Base-by-base conservation (phyloP, 1,140 invertebrate genomes). In the Solenopsis fugax region DNA sequence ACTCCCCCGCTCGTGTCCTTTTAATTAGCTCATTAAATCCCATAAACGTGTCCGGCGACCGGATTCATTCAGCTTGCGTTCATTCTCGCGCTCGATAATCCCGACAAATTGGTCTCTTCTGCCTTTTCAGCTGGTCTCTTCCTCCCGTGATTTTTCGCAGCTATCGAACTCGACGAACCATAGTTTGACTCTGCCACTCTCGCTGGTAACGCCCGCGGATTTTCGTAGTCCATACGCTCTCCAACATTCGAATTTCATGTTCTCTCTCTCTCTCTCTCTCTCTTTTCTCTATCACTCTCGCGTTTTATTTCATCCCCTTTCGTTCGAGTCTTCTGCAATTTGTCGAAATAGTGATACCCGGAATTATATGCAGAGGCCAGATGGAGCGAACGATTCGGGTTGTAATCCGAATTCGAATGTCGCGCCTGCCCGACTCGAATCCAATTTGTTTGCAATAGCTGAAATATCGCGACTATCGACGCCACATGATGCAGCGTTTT, bases 1-100 rank as follows among this genome's bases (percentile, higher is more conserved):
- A 82, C 86, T 81, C 71, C 54, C 41, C 86, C 78, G 67, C 82
- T 77, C 67, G 60, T 85, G 54, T 71, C 62, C 75, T 82, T 77
- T 89, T 92, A 92, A 92, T 92, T 92, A 92, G 91, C 89, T 92
- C 90, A 92, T 92, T 92, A 92, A 92, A 91, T 89, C 81, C 69
- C 62, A 62, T 90, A 88, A 92, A 92, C 87, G 86, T 87, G 62
- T 76, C 65, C 75, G 84, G 64, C 81, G 71, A 85, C 64, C 65
- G 71, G 48, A 86, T 71, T 71, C 65, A 37, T 34, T 69, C 21
- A 72, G 78, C 62, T 67, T 86, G 87, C 80, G 52, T 81, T 81
- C 81, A 86, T 85, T 21, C 67, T 73, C 54, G 67, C 81, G 67
- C 73, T 78, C 56, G 73, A 89, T 88, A 88, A 89, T 88, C 86